These are phyloP conservation scores for Drosophila setifemur DNA, from an alignment of 1,140 invertebrate species.

Conservation along the genomic window DNA sequence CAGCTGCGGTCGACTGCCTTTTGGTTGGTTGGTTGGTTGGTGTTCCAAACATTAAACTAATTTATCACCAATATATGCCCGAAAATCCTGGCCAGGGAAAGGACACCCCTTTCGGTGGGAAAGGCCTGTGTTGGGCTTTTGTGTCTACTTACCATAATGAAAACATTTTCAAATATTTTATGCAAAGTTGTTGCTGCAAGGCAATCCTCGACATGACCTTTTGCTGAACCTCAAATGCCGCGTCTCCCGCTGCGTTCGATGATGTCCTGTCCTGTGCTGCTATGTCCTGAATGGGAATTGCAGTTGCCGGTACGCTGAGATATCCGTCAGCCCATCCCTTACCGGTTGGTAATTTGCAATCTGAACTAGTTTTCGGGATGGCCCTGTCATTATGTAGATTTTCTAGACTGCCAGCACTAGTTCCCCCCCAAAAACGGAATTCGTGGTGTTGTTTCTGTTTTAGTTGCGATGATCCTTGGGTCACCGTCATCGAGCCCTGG, in stretches of 20 bases:
- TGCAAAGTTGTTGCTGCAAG: conserved; percentile 63
- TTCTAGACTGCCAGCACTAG: conserved; percentile 16
- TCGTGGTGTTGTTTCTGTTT: conserved; percentile 22
- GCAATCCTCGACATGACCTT: conserved; percentile 69
- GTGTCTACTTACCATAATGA: conserved; percentile 79
- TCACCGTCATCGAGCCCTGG: conserved; percentile 48
- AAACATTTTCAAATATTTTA: conserved; percentile 81
- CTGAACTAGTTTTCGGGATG: conserved; percentile 66
- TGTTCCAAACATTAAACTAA: conserved; percentile 71
- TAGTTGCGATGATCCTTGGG: conserved; percentile 27
- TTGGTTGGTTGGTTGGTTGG: conserved; percentile 5
- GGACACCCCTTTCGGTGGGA: conserved; percentile 58
- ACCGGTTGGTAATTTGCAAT: conserved; percentile 76
- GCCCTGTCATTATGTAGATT: conserved; percentile 74
- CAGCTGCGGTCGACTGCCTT: conserved; percentile 60
- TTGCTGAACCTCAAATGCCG: conserved; percentile 49
- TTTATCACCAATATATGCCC: conserved; percentile 79
- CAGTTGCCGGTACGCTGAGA: conserved; percentile 15
- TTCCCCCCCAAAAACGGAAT: conserved; percentile 16
- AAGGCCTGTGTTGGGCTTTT: conserved; percentile 56
- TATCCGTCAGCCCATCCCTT: conserved; percentile 42
- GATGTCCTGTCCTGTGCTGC: no score
- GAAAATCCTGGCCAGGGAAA: conserved; percentile 28
- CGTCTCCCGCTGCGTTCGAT: conserved; percentile 53
- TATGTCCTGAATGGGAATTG: conserved; percentile 70